These are phyloP conservation scores for Trachurus trachurus DNA, from an alignment of 2,797 vertebrate genomes.

Conservation along the genomic window DNA sequence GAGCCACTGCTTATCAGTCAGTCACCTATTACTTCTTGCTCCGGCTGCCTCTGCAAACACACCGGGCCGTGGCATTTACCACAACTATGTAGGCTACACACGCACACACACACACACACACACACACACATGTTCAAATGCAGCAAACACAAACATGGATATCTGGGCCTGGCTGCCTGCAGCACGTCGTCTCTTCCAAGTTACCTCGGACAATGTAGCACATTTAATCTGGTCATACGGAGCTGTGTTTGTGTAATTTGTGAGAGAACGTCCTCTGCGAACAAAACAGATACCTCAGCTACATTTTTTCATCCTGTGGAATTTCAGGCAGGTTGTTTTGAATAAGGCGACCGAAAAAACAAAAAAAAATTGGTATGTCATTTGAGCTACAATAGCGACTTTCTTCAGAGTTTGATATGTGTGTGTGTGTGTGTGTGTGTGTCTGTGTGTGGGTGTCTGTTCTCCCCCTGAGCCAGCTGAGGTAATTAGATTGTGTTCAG, in stretches of 20 bases:
- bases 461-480: conserved; percentile 48
- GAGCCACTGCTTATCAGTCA: conserved; percentile 71
- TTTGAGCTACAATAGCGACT: conserved; percentile 65
- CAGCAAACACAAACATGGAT: conserved; percentile 50
- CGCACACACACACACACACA: conserved; percentile 51
- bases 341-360: conserved; percentile 48
- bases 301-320: conserved; percentile 24
- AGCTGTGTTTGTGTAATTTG: conserved; percentile 38
- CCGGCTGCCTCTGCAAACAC: conserved; percentile 71
- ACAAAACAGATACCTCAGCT: conserved; percentile 49
- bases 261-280: conserved; percentile 22
- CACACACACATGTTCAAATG: conserved; percentile 55
- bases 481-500: conserved; percentile 79
- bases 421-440: conserved; percentile 32
- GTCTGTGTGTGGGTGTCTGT: conserved; percentile 59
- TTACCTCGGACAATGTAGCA: conserved; percentile 24
- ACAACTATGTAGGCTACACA: conserved; percentile 64
- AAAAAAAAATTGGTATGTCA: conserved; percentile 35
- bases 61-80: conserved; percentile 53
- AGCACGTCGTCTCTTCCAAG: conserved; percentile 40
- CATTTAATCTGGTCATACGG: conserved; percentile 22
- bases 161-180: no score
- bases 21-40: conserved; percentile 72
- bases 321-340: conserved; percentile 48
- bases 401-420: conserved; percentile 51